Conservation (phyloP, 2,797 vertebrate genomes). For the Phyllotis vaccarum region DNA sequence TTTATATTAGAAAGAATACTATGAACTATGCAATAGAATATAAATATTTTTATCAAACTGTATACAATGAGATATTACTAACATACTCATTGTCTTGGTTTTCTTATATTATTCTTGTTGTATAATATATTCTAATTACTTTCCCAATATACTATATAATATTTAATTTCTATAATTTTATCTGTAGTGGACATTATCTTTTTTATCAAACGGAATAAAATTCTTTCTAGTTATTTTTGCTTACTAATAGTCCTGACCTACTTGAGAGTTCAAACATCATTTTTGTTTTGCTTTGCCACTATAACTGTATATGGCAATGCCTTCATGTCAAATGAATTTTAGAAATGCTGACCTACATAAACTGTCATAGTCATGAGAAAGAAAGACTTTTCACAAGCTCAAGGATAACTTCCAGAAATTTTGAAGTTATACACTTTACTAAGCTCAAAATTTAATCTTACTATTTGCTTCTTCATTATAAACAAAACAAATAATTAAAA, state of each 20-base stretch:
- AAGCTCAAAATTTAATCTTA: slow-evolving; percentile 10
- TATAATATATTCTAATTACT: neutral
- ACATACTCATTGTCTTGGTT: neutral
- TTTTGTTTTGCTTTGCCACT: slow-evolving; percentile 48
- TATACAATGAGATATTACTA: neutral
- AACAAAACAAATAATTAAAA: neutral
- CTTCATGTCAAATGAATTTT: slow-evolving; percentile 13
- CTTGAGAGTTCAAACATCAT: neutral
- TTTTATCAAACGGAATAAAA: neutral
- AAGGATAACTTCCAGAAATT: neutral
- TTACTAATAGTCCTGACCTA: neutral
- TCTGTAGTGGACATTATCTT: neutral
- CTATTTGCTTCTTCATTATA: neutral
- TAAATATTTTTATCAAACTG: neutral
- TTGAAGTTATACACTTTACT: slow-evolving; percentile 6
- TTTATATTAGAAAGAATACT: neutral
- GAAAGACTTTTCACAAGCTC: neutral
- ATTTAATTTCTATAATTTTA: slow-evolving; percentile 15
- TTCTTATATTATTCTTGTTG: neutral
- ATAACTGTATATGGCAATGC: neutral
- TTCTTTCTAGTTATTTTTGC: neutral
- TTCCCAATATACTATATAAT: neutral
- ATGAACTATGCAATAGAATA: neutral
- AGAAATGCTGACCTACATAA: slow-evolving; percentile 15
- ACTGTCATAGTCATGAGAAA: neutral